Conservation (phyloP, 2,888 invertebrate genomes). For the Drosophila colorata region DNA sequence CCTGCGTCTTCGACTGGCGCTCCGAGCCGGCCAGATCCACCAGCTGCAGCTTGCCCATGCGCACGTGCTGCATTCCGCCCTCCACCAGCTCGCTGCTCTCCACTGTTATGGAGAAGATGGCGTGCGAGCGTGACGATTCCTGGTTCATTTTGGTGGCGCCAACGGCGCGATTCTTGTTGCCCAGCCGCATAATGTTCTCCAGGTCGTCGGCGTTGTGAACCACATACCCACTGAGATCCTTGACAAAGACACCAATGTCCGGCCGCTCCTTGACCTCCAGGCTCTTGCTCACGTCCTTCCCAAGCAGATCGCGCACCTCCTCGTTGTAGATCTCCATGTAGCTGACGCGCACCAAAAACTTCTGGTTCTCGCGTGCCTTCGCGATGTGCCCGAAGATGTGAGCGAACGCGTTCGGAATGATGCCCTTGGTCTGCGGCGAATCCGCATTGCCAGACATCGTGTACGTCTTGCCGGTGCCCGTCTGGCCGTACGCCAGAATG, state of each 20-base stretch:
- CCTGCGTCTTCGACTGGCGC: constrained; percentile 98
- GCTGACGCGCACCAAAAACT: constrained; percentile 98
- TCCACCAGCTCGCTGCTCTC: constrained; percentile 95
- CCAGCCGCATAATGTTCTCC: constrained; percentile 97
- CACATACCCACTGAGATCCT: constrained; percentile 98
- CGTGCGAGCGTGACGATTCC: constrained; percentile 98
- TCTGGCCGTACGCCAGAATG: constrained; percentile 95
- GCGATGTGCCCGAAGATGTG: constrained; percentile 99
- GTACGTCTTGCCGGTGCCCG: constrained; percentile 99
- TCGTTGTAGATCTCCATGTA: constrained; percentile 99
- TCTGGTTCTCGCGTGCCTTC: constrained; percentile 95
- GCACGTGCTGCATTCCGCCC: constrained; percentile 94
- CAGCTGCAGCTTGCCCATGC: constrained; percentile 98
- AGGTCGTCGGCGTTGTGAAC: constrained; percentile 98
- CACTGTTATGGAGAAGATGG: constrained; percentile 98
- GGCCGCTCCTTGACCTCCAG: constrained; percentile 97
- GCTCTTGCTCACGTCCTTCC: constrained; percentile 93
- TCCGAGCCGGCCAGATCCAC: constrained; percentile 99
- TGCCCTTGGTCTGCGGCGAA: constrained; percentile 95
- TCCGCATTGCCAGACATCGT: constrained; percentile 98
- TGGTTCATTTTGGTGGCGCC: constrained; percentile 99
- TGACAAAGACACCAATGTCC: constrained; percentile 98
- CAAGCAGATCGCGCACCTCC: constrained; percentile 97
- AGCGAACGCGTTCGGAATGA: constrained; percentile 99
- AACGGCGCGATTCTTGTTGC: constrained; percentile 96